Evolutionary conservation across 2,888 invertebrate species (phyloP).

Genomic region (Portevinia maculata): DNA sequence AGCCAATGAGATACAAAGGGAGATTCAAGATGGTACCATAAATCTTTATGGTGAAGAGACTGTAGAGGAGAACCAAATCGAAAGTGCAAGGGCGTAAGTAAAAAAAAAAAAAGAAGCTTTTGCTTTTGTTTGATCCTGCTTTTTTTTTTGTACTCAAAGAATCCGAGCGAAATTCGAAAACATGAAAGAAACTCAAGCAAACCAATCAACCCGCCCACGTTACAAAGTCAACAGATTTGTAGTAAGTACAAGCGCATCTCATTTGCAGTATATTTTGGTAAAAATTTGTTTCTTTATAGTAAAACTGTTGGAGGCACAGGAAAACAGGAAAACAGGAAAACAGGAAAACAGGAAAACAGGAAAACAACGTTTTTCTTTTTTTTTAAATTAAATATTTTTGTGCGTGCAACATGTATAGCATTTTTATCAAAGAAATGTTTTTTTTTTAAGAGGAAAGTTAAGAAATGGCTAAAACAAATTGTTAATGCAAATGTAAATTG

Average conservation of each 20-base stretch:
- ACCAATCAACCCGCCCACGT: slow-evolving; percentile 83
- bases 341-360: no score
- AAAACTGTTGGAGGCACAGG: neutral
- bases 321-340: no score
- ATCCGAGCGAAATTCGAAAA: slow-evolving; percentile 95
- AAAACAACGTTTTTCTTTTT: slow-evolving; percentile 1
- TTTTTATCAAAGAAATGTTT: slow-evolving; percentile 16
- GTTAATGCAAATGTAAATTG: slow-evolving; percentile 24
- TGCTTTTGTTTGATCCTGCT: neutral
- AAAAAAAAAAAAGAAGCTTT: no score
- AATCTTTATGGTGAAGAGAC: slow-evolving; percentile 82
- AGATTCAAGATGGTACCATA: slow-evolving; percentile 83
- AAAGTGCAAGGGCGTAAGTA: slow-evolving; percentile 90
- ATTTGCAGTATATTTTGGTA: no score
- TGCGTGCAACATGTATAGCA: neutral
- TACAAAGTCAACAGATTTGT: slow-evolving; percentile 95
- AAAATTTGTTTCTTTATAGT: slow-evolving; percentile 15
- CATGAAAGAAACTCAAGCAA: slow-evolving; percentile 86
- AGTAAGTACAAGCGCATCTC: no score
- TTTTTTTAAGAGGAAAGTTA: neutral
- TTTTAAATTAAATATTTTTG: slow-evolving; percentile 4
- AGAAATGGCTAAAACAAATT: slow-evolving; percentile 12
- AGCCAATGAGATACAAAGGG: slow-evolving; percentile 86
- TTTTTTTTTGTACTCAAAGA: slow-evolving; percentile 81
- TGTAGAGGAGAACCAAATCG: slow-evolving; percentile 90